Conservation (phyloP, 2,888 invertebrate genomes). For the Microctonus aethiopoides region DNA sequence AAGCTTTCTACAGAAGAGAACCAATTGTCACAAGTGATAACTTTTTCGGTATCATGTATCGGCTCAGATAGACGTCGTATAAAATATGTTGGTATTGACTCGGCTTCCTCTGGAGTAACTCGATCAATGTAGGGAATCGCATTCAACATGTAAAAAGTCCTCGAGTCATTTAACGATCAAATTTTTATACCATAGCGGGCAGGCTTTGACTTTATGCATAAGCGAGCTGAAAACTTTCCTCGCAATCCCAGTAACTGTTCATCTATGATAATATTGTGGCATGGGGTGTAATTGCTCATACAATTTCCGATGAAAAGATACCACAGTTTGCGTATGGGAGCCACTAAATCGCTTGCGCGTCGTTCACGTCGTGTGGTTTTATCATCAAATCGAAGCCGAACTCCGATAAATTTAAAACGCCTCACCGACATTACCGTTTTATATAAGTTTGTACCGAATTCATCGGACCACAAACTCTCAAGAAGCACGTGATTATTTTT, state of each 20-base stretch:
- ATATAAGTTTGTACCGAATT: background rate
- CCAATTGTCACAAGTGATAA: conserved; percentile 30
- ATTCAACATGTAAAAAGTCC: conserved; percentile 54
- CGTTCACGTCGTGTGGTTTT: conserved; percentile 20
- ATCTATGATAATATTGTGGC: conserved; percentile 21
- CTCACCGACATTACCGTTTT: conserved; percentile 18
- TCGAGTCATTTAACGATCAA: conserved; percentile 52
- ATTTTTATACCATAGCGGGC: conserved; percentile 58
- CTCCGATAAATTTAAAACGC: conserved; percentile 24
- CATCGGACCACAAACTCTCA: no score
- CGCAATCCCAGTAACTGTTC: conserved; percentile 27
- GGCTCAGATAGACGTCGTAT: conserved; percentile 24
- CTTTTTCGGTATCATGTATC: no score
- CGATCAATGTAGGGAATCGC: conserved; percentile 50
- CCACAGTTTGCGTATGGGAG: conserved; percentile 31
- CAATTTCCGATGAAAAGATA: conserved; percentile 28
- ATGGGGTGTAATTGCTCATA: conserved; percentile 22
- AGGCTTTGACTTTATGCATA: conserved; percentile 34
- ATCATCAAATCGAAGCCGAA: conserved; percentile 28
- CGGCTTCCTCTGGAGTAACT: background rate
- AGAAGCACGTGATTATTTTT: no score
- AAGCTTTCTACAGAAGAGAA: conserved; percentile 25
- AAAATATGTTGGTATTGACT: conserved; percentile 25
- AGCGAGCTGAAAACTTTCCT: conserved; percentile 16
- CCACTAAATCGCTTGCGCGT: conserved; percentile 14